phyloP scores from a whole-genome alignment of 2,113 vertebrate genomes.

The Microcebus jonahi region DNA sequence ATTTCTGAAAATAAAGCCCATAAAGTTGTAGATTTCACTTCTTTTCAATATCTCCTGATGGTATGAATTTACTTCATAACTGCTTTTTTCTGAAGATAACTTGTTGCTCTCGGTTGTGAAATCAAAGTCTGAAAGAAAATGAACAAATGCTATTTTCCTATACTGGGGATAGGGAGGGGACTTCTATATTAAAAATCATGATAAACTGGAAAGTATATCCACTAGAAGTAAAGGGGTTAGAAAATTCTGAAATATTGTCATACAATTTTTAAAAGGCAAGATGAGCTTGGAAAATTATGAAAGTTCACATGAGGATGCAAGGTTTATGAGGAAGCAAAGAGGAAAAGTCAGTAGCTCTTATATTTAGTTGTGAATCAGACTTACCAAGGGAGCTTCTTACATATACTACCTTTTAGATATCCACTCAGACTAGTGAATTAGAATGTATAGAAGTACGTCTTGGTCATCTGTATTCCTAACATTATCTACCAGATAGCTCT shows the following conservation, averaged over 20 bases:
- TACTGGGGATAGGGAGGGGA: background rate
- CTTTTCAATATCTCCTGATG: background rate
- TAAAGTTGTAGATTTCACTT: constrained; percentile 11
- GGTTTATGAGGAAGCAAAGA: background rate
- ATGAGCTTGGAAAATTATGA: background rate
- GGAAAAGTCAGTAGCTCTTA: background rate
- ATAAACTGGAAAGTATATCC: background rate
- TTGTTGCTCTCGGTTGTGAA: constrained; percentile 39
- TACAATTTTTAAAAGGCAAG: background rate
- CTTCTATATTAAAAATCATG: background rate
- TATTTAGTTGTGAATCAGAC: background rate
- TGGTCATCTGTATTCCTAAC: background rate
- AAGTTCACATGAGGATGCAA: constrained; percentile 14
- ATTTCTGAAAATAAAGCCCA: constrained; percentile 32
- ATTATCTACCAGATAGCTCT: background rate
- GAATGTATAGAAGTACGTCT: background rate
- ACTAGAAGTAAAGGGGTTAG: background rate
- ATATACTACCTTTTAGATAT: background rate
- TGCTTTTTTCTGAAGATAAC: constrained; percentile 26
- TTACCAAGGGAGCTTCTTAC: background rate
- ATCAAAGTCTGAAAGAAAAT: constrained; percentile 51
- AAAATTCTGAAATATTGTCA: background rate
- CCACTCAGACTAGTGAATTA: background rate
- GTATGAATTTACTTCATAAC: constrained; percentile 39
- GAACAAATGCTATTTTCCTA: constrained; percentile 10